These are phyloP conservation scores for Adoxophyes honmai DNA, from an alignment of 1,140 invertebrate genomes.

Conservation along the genomic window DNA sequence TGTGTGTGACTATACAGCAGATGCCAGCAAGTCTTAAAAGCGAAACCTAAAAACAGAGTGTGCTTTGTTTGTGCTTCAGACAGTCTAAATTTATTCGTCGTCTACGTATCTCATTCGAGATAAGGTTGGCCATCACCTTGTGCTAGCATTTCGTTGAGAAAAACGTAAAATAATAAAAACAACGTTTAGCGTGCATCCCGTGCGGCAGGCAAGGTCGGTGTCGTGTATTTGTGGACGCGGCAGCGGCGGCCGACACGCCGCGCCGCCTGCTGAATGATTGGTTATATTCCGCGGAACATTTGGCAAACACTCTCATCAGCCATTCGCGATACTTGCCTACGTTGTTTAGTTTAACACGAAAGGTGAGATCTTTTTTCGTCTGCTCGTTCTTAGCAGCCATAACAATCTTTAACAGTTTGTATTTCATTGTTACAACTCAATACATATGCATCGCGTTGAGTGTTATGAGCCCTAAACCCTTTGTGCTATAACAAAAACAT, in stretches of 20 bases:
- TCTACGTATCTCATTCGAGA: conserved; percentile 1
- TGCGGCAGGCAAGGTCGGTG: conserved; percentile 62
- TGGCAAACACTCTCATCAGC: conserved; percentile 39
- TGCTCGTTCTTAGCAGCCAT: not conserved
- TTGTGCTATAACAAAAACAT: too few species aligned
- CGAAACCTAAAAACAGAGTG: not conserved
- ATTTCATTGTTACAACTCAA: not conserved
- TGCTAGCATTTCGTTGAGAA: conserved; percentile 42
- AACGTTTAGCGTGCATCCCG: conserved; percentile 54
- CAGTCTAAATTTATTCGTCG: conserved; percentile 2
- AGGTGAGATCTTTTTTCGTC: conserved; percentile 6
- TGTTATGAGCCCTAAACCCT: too few species aligned
- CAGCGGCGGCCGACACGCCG: conserved; percentile 26
- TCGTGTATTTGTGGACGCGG: conserved; percentile 66
- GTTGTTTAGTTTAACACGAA: not conserved
- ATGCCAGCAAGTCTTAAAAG: not conserved
- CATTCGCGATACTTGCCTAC: conserved; percentile 9
- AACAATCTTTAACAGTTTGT: not conserved
- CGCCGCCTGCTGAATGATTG: conserved; percentile 49
- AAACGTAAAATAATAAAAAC: conserved; percentile 69
- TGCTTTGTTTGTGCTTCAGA: not conserved
- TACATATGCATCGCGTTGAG: not conserved
- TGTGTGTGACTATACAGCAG: too few species aligned
- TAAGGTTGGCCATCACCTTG: conserved; percentile 60
- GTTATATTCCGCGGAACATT: conserved; percentile 56